A percentile compares a stretch with the other conserved stretches of the same genome.
phyloP scores from a whole-genome alignment of 2,888 invertebrate genomes.

The Girardia tigrina region DNA sequence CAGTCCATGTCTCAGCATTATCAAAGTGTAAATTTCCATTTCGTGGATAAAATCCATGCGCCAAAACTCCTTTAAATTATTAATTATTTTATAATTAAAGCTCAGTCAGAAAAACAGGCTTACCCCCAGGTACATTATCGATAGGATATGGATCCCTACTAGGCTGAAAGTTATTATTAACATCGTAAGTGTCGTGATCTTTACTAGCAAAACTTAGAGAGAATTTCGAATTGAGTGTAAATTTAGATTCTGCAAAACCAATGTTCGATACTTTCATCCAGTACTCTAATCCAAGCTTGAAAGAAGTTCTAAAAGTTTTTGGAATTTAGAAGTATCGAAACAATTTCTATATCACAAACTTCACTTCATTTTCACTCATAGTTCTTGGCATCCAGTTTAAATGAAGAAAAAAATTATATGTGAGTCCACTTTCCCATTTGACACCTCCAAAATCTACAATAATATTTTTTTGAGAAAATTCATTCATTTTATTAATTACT shows the following conservation, averaged over 20 bases:
- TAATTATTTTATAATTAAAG: neutral
- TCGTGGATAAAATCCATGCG: neutral
- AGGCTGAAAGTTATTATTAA: neutral
- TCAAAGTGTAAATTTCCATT: conserved; percentile 8
- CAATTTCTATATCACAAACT: neutral
- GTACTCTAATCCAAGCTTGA: neutral
- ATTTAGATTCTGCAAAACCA: neutral
- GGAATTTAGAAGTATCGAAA: no score
- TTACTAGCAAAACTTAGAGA: neutral
- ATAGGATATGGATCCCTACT: neutral
- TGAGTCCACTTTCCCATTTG: neutral
- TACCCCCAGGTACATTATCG: neutral
- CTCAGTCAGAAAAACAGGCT: no score
- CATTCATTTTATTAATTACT: no score
- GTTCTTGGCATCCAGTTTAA: conserved; percentile 11
- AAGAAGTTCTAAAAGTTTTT: neutral
- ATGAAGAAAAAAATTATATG: neutral
- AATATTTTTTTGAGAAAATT: no score
- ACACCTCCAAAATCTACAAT: neutral
- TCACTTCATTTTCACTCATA: neutral
- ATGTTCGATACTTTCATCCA: neutral
- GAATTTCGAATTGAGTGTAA: neutral
- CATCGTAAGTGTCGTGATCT: neutral
- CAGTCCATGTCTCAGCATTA: conserved; percentile 20
- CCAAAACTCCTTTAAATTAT: neutral